Percentiles rank a stretch among this genome's conserved stretches.
These are phyloP conservation scores for Pseudococcus longispinus DNA, from an alignment of 2,888 invertebrate species.

Conservation along the genomic window DNA sequence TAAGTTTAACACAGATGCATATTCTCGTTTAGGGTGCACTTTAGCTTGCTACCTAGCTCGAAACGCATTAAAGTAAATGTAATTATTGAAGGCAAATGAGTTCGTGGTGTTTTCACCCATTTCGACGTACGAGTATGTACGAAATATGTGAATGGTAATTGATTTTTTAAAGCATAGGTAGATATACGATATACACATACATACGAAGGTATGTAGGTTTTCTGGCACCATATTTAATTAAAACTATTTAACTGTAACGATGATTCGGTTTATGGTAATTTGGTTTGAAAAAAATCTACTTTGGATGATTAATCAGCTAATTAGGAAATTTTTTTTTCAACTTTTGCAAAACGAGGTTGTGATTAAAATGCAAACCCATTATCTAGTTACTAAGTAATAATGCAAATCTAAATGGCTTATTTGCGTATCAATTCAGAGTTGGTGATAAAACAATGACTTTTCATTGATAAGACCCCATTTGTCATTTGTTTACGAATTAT, in stretches of 20 bases:
- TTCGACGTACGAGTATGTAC: not conserved
- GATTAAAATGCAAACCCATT: not conserved
- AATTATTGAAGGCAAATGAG: constrained; percentile 13
- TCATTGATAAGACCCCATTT: not conserved
- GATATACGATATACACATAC: not conserved
- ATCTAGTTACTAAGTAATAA: not conserved
- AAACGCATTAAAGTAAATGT: constrained; percentile 1
- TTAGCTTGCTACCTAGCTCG: not conserved
- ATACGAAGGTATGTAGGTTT: not conserved
- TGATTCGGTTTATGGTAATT: constrained; percentile 13
- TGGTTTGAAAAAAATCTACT: not conserved
- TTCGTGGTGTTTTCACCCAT: not conserved
- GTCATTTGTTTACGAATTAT: not conserved
- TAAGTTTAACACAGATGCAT: constrained; percentile 19
- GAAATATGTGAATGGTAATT: not conserved
- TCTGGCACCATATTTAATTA: not conserved
- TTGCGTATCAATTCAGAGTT: not conserved
- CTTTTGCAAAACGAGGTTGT: not conserved
- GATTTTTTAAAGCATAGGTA: not conserved
- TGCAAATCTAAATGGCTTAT: not conserved
- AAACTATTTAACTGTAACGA: constrained; percentile 17
- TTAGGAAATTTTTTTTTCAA: not conserved
- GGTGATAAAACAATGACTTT: not conserved
- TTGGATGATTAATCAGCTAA: not conserved
- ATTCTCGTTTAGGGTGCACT: not conserved